Base-by-base conservation (phyloP, 2,888 invertebrate genomes). In the Melanchra persicariae region DNA sequence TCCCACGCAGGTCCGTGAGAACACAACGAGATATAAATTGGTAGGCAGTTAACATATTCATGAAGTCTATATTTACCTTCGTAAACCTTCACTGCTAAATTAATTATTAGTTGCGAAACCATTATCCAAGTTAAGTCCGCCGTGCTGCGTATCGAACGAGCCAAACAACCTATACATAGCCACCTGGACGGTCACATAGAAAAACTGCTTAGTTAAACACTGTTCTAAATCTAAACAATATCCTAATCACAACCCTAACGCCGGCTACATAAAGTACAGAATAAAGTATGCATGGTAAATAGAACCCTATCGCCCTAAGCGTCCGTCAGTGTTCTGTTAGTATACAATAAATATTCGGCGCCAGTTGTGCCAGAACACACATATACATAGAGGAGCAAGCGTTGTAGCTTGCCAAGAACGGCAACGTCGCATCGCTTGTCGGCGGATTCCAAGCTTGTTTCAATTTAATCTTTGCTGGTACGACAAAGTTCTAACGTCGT, bases 291-390 rank as follows among this genome's bases (percentile, higher is more conserved):
- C 70, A 54, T 69, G 69, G 75, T 83, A 75, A 88, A 89, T 93
- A 90, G 93, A 93, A 94, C 95, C 88, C 87, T 95, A 91, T 94
- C 93, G 90, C 91, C 91, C 94, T 93, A 92, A 94, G 87, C 91
- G 86, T 79, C 87, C 89, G 93, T 91, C 93, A 93, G 95, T 95
- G 92, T 94, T 95, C 94, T 95, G 95, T 95, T 95, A 94, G 95
- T 95, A 95, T 95, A 95, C 95, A 95, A 95, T 95, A 95, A 96
- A 95, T 95, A 96, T 96, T 95, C 95, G 95, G 95, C 94, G 96
- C 94, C 95, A 95, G 95, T 96, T 95, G 95, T 95, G 93, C 92
- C 93, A 91, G 91, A 91, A 93, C 94, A 95, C 94, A 95, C 94
- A 93, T 94, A 95, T 95, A 95, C 94, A 95, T 95, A 95, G 92